Percentiles rank a stretch among this genome's conserved stretches.
Evolutionary conservation across 2,888 invertebrate genomes (phyloP).

Genomic region (Acleris laterana): DNA sequence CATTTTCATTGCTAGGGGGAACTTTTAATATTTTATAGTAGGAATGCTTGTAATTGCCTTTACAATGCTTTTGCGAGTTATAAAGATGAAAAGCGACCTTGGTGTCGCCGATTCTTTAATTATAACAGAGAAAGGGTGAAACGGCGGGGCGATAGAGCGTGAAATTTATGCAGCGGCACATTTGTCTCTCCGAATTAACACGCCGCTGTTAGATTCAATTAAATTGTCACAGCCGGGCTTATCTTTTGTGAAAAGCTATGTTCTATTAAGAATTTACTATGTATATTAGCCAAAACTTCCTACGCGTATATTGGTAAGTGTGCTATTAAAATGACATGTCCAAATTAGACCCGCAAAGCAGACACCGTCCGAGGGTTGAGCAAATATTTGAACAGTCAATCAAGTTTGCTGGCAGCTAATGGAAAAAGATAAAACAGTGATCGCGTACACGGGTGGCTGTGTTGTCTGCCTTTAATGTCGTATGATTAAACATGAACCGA

Average conservation of each 20-base stretch:
- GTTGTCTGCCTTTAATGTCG: constrained; percentile 71
- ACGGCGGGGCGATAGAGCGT: constrained; percentile 37
- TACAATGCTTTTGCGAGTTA: constrained; percentile 51
- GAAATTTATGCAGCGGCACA: constrained; percentile 48
- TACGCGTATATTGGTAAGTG: background rate
- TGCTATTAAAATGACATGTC: constrained; percentile 13
- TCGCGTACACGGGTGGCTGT: constrained; percentile 56
- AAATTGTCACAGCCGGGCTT: constrained; percentile 24
- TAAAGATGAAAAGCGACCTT: constrained; percentile 52
- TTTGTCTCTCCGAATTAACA: constrained; percentile 37
- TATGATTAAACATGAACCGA: constrained; percentile 81
- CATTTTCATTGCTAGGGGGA: constrained; percentile 60
- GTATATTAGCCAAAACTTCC: constrained; percentile 9
- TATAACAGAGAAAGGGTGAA: constrained; percentile 49
- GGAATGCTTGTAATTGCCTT: constrained; percentile 71
- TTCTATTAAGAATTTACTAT: background rate
- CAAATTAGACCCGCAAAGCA: constrained; percentile 41
- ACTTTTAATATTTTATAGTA: constrained; percentile 70
- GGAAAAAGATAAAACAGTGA: constrained; percentile 74
- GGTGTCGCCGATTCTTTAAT: constrained; percentile 55
- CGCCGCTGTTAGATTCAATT: constrained; percentile 32
- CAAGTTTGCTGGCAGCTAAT: constrained; percentile 59
- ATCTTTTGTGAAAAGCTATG: constrained; percentile 1
- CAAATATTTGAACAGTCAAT: constrained; percentile 60
- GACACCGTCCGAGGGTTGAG: constrained; percentile 46